These are phyloP conservation scores for Tetraneura akinire DNA, from an alignment of 1,140 invertebrate species.

Conservation along the genomic window DNA sequence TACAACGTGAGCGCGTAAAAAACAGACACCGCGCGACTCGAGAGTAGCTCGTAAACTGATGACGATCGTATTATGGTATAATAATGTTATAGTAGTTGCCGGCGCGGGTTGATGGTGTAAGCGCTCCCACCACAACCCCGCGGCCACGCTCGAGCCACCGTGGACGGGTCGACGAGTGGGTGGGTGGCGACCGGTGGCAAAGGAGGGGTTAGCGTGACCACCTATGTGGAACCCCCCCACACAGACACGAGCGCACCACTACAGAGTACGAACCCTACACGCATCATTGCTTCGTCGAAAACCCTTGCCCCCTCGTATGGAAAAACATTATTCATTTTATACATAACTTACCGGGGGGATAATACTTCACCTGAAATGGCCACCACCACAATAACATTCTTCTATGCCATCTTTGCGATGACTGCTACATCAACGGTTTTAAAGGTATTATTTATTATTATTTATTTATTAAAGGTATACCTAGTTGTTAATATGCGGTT, in stretches of 20 bases:
- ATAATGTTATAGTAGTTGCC: no score
- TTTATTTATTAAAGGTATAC: no score
- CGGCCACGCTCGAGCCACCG: not conserved
- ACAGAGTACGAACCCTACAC: not conserved
- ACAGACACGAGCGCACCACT: not conserved
- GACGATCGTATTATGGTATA: conserved; percentile 32
- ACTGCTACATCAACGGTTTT: no score
- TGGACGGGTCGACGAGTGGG: conserved; percentile 5
- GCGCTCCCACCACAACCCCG: conserved; percentile 26
- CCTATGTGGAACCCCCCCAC: conserved; percentile 17
- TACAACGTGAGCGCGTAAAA: not conserved
- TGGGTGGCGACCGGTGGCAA: conserved; percentile 1
- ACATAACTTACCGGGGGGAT: no score
- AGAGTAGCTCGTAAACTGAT: conserved; percentile 47
- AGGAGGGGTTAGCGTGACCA: conserved; percentile 38
- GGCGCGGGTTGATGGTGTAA: conserved; percentile 17
- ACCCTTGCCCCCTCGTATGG: not conserved
- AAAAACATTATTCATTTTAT: no score
- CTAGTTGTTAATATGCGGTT: no score
- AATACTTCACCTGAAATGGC: no score
- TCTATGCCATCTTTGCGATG: no score
- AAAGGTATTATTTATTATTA: no score
- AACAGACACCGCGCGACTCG: not conserved
- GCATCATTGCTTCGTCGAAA: no score
- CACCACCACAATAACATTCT: no score